These are phyloP conservation scores for Hyposmocoma kahamanoa DNA, from an alignment of 1,140 invertebrate genomes.

Conservation along the genomic window DNA sequence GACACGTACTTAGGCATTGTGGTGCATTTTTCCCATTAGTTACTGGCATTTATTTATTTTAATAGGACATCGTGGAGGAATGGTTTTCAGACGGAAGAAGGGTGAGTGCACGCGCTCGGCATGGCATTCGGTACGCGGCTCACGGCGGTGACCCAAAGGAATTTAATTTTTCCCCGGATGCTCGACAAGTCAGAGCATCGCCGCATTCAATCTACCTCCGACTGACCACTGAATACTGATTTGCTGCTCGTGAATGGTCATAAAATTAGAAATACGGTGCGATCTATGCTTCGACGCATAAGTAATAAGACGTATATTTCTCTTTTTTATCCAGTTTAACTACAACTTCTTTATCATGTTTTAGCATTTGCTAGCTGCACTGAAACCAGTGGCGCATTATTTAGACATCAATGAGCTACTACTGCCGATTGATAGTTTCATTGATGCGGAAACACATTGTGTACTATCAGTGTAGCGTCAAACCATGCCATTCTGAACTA, in stretches of 20 bases:
- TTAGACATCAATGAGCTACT: neutral
- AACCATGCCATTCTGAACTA: neutral
- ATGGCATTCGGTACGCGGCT: neutral
- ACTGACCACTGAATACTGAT: slow-evolving; percentile 36
- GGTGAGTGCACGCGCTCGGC: neutral
- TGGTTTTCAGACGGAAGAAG: neutral
- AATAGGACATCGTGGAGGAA: neutral
- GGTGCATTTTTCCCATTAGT: too few relatives aligned
- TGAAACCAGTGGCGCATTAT: neutral
- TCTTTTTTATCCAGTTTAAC: too few relatives aligned
- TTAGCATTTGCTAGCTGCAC: too few relatives aligned
- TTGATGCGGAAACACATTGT: slow-evolving; percentile 2
- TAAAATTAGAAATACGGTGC: neutral
- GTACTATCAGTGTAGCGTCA: neutral
- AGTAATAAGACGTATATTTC: too few relatives aligned
- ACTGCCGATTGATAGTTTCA: neutral
- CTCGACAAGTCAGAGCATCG: slow-evolving; percentile 19
- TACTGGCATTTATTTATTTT: too few relatives aligned
- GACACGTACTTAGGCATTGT: too few relatives aligned
- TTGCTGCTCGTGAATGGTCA: slow-evolving; percentile 8
- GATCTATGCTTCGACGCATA: too few relatives aligned
- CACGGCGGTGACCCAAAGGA: slow-evolving; percentile 16
- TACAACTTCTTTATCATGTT: too few relatives aligned
- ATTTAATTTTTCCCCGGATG: slow-evolving; percentile 44
- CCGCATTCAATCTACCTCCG: slow-evolving; percentile 27